Evolutionary conservation across 2,888 invertebrate genomes (phyloP), one percentile per base, ranked within the genome.

Genomic region (Epistrophe grossulariae): DNA sequence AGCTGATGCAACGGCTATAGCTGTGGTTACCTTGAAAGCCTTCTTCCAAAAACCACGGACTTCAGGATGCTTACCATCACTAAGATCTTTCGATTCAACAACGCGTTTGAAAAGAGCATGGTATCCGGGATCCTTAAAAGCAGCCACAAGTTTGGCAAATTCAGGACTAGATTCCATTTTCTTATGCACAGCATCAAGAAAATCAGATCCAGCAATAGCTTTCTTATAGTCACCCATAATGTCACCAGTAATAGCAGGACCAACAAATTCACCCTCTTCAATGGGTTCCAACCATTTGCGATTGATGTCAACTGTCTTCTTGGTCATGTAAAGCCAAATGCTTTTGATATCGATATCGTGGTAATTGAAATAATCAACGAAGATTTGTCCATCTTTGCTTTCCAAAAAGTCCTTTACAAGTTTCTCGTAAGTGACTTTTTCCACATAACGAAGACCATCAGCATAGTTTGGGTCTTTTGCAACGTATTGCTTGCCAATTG

Each of bases 141-240:
- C 68, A 6, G 55, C 77, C 1, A 77, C 57, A 57, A 77, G 28
- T 0, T 68, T 57, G 8, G 77, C 43, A 35, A 77, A 68, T 35
- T 68, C 68, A 17, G 77, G 68, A n/a, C 66, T 77, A 4, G 3
- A 8, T 38, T 50, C 40, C 10, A 72, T 60, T 59, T 72, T 72
- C 28, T 72, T 13, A 3, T 59, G 31, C 24, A 59, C 72, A 31
- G 5, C 43, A 7, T 52, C 28, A 9, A 31, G 10, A 5, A 55
- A 40, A 1, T 10, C 71, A 3, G 40, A 55, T 10, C 1, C 38
- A 19, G 4, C 3, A 52, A 70, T 3, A 10, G 68, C 68, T n/a
- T 52, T 68, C 19, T 15, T 35, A 1, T 52, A 52, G n/a, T 70
- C 70, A 1, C n/a, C 52, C 52, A 70, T 40, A 13, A 70, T 55